Conservation (phyloP, 2,888 invertebrate species). For the Mycalesis mineus region DNA sequence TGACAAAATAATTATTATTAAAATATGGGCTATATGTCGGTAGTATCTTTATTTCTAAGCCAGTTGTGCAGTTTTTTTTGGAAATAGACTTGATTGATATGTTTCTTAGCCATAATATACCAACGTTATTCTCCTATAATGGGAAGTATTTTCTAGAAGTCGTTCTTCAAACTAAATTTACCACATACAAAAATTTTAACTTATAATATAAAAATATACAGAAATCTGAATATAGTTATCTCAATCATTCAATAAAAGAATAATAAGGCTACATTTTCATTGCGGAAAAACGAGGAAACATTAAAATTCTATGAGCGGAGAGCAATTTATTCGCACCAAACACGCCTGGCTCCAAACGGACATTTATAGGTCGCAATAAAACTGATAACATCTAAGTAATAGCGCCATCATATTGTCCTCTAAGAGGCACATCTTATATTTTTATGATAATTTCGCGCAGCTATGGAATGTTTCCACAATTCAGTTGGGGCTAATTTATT, state of each 20-base stretch:
- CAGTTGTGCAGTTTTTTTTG: too few species aligned
- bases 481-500: not conserved
- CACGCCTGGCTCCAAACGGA: conserved; percentile 16
- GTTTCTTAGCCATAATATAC: too few species aligned
- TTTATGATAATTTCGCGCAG: conserved; percentile 15
- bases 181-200: too few species aligned
- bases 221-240: not conserved
- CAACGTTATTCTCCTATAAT: too few species aligned
- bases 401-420: conserved; percentile 26
- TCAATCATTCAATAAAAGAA: conserved; percentile 10
- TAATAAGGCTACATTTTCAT: conserved; percentile 9
- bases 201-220: not conserved
- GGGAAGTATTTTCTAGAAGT: too few species aligned
- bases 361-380: conserved; percentile 31
- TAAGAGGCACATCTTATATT: conserved; percentile 20
- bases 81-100: too few species aligned
- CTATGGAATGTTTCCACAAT: not conserved
- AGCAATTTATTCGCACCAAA: conserved; percentile 27
- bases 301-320: conserved; percentile 25
- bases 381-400: conserved; percentile 28
- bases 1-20: too few species aligned
- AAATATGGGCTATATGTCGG: too few species aligned
- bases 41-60: too few species aligned
- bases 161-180: too few species aligned
- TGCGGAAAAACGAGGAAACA: conserved; percentile 15